phyloP scores from a whole-genome alignment of 1,140 invertebrate species.

The Phymastichus coffea region DNA sequence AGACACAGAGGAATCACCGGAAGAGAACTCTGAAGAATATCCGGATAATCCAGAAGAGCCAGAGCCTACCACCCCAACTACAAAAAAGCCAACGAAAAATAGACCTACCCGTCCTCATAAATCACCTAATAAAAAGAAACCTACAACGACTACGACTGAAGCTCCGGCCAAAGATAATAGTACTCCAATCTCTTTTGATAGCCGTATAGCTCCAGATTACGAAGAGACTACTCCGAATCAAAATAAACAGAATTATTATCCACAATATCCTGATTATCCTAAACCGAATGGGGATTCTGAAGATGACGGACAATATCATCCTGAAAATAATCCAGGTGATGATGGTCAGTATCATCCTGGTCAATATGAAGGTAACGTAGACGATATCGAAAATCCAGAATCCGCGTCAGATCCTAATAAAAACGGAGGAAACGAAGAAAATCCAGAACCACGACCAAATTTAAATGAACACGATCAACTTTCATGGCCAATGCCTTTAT shows the following conservation, averaged over 20 bases:
- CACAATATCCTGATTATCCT: not conserved
- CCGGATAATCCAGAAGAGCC: not conserved
- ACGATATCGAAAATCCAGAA: not conserved
- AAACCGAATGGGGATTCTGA: not conserved
- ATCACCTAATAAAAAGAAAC: not conserved
- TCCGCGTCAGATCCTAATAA: too few species aligned
- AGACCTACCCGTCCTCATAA: not conserved
- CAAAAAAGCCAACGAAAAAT: not conserved
- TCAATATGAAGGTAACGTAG: not conserved
- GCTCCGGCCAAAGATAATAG: too few species aligned
- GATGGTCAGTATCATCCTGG: not conserved
- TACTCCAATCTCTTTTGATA: not conserved
- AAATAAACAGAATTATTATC: not conserved
- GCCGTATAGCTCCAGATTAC: not conserved
- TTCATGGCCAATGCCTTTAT: not conserved
- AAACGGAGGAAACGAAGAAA: not conserved
- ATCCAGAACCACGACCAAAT: not conserved
- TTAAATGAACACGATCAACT: not conserved
- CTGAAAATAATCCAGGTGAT: not conserved
- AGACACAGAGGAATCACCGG: too few species aligned
- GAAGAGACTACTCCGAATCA: too few species aligned
- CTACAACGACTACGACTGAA: not conserved
- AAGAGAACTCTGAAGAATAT: not conserved
- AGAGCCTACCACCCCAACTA: not conserved
- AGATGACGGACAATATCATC: constrained; percentile 8